These are phyloP conservation scores for Drosophila lacertosa DNA, from an alignment of 1,140 invertebrate species.

Conservation along the genomic window DNA sequence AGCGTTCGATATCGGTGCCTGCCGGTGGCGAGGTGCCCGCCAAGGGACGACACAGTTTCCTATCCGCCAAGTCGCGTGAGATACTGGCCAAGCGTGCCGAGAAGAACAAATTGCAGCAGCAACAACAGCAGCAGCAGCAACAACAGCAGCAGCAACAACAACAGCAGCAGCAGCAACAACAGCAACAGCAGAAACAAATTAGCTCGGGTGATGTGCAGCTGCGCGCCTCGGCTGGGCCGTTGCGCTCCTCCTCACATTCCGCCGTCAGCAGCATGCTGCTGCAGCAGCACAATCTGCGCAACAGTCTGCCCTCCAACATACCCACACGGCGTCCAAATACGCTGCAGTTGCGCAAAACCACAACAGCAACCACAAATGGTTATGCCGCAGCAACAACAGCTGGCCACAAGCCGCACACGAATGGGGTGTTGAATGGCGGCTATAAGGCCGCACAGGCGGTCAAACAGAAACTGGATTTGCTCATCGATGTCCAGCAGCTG, in stretches of 20 bases:
- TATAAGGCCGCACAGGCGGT: conserved; percentile 68
- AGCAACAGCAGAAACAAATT: conserved; percentile 40
- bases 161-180: conserved; percentile 51
- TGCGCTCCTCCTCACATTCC: conserved; percentile 80
- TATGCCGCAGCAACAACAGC: background rate
- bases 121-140: no score
- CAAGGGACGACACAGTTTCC: conserved; percentile 72
- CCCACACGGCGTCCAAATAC: conserved; percentile 79
- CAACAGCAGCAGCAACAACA: conserved; percentile 70
- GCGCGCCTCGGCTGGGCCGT: conserved; percentile 53
- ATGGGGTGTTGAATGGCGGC: conserved; percentile 49
- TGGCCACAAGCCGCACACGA: conserved; percentile 28
- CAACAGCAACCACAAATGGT: conserved; percentile 44
- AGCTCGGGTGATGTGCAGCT: conserved; percentile 71
- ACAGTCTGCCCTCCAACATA: conserved; percentile 76
- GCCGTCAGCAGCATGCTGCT: conserved; percentile 68
- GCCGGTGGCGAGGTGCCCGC: conserved; percentile 45
- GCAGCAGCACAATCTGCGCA: conserved; percentile 72
- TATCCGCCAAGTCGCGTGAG: conserved; percentile 81
- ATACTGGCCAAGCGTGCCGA: conserved; percentile 78
- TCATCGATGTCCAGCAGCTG: conserved; percentile 64
- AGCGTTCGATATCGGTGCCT: conserved; percentile 80
- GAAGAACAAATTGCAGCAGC: conserved; percentile 77
- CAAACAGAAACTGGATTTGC: conserved; percentile 77
- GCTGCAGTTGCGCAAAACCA: conserved; percentile 78